Evolutionary conservation across 2,888 invertebrate species (phyloP), one percentile per base, ranked within the genome.

Genomic region (Cacoxenus indagator): DNA sequence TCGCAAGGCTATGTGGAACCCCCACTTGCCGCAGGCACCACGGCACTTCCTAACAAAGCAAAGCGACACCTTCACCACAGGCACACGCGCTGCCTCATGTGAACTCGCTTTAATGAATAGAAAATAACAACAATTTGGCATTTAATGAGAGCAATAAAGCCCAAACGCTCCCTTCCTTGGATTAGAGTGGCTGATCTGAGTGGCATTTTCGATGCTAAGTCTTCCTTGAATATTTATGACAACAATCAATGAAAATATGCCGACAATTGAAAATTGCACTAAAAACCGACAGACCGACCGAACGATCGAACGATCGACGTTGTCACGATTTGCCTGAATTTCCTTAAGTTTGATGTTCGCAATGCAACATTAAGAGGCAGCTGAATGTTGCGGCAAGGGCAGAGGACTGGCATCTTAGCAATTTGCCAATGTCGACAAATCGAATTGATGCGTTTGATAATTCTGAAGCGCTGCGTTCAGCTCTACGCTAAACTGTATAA

Each of bases 161-260:
- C 72, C 73, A 73, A 59, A 37, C 26, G 59, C 22, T 59, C 59
- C 59, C 31, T 59, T 29, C 31, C 48, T 5, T 59, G 37, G 8
- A 3, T 37, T 29, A 9, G 19, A 8, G 29, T 59, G 19, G 26
- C 54, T 24, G 54, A 9, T 19, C 3, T 51, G 8, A n/a, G n/a
- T n/a, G n/a, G n/a, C n/a, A n/a, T n/a, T n/a, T n/a, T 75, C 76
- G 76, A 75, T 74, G 73, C 74, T 78, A 78, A 76, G 76, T 76
- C 74, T 69, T 64, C n/a, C 24, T 19, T 27, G 64, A 64, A 74
- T 74, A 77, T 75, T 76, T 77, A 76, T 77, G 71, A 74, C 75
- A 70, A 70, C 31, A 65, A 54, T 54, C 29, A 54, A 54, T 54
- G 54, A 43, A 51, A 19, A 17, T 19, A 48, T 48, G 17, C 22